Evolutionary conservation across 2,797 vertebrate species (phyloP).

Genomic region (Pyrocephalus nanus): DNA sequence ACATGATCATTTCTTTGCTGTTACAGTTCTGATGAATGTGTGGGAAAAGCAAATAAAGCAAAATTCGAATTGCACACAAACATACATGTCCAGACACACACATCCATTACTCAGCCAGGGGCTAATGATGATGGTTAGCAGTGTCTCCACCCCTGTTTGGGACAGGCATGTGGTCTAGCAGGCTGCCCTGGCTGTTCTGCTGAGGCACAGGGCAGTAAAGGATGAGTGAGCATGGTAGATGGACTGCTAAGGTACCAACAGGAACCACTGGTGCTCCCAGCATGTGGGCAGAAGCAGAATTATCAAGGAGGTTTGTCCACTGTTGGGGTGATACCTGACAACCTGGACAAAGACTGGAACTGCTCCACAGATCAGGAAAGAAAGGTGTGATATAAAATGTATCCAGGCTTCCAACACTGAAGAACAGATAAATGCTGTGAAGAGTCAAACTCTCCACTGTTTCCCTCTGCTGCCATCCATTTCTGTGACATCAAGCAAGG

Average conservation of each 20-base stretch:
- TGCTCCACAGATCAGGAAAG: neutral
- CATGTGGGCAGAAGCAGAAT: accelerated
- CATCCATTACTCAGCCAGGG: accelerated
- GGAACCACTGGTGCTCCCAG: neutral
- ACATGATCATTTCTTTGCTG: neutral
- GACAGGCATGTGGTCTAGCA: accelerated
- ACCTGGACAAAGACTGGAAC: neutral
- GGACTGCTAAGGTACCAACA: neutral
- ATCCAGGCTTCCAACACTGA: neutral
- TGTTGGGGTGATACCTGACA: neutral
- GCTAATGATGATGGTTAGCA: neutral
- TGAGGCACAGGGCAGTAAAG: accelerated
- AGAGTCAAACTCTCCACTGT: neutral
- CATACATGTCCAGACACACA: neutral
- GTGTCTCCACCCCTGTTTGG: neutral
- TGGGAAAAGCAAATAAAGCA: neutral
- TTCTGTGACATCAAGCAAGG: neutral
- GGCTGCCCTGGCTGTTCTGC: neutral
- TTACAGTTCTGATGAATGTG: neutral
- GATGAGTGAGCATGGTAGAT: accelerated
- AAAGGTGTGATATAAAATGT: neutral
- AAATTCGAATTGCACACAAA: neutral
- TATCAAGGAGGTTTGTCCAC: neutral
- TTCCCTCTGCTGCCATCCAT: neutral
- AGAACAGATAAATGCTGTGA: neutral